phyloP scores from a whole-genome alignment of 2,888 invertebrate species.

The Stegophylla sp. region DNA sequence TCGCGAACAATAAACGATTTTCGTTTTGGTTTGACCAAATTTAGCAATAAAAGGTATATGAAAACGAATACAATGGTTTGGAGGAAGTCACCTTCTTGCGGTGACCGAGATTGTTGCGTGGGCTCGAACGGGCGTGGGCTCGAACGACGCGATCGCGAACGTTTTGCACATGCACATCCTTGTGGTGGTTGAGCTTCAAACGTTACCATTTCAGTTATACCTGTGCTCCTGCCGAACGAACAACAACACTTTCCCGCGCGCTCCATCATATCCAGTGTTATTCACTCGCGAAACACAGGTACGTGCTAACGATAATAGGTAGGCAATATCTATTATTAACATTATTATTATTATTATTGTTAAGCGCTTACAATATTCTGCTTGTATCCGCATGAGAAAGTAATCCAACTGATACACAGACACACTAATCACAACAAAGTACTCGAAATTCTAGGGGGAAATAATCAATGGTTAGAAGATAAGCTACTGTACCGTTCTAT shows the following conservation, averaged over 20 bases:
- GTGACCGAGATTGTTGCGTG: conserved; percentile 40
- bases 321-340: too few species aligned
- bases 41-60: conserved; percentile 24
- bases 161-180: conserved; percentile 30
- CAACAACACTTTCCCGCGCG: conserved; percentile 9
- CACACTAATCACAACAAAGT: too few species aligned
- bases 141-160: conserved; percentile 22
- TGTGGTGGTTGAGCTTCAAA: background rate
- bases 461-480: too few species aligned
- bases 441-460: too few species aligned
- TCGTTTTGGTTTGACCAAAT: conserved; percentile 48
- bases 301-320: too few species aligned
- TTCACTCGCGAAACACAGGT: too few species aligned
- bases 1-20: background rate
- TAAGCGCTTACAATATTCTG: too few species aligned
- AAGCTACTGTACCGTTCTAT: too few species aligned
- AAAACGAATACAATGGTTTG: conserved; percentile 9
- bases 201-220: conserved; percentile 34
- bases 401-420: too few species aligned
- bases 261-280: too few species aligned
- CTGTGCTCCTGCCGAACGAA: conserved; percentile 29
- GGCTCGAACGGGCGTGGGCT: conserved; percentile 48
- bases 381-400: too few species aligned
- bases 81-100: conserved; percentile 1
- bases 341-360: too few species aligned